Evolutionary conservation across 2,797 vertebrate species (phyloP).

Genomic region (Onychomys torridus): DNA sequence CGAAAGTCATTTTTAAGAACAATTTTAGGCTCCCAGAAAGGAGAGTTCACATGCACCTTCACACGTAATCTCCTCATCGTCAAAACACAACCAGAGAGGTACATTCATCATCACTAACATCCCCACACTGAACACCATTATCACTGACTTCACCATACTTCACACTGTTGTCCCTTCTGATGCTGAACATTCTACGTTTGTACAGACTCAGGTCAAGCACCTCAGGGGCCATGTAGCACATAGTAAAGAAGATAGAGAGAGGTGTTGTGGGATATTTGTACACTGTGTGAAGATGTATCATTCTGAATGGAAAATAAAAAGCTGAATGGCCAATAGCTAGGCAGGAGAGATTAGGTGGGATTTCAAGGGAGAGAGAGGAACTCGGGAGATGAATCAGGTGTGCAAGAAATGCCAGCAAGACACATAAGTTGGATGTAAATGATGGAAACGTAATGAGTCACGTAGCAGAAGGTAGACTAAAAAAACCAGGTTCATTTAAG

Average conservation of each 20-base stretch:
- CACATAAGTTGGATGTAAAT: not conserved
- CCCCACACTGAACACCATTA: not conserved
- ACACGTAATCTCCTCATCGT: not conserved
- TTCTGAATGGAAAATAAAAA: not conserved
- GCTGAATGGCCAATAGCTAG: not conserved
- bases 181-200: not conserved
- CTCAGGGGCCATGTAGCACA: not conserved
- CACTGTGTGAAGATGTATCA: not conserved
- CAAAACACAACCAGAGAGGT: not conserved
- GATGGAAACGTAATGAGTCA: not conserved
- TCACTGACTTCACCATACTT: not conserved
- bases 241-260: not conserved
- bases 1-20: not conserved
- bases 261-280: not conserved
- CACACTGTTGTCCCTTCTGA: not conserved
- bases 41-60: fast-evolving
- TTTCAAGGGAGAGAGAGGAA: not conserved
- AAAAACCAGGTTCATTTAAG: not conserved
- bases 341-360: not conserved
- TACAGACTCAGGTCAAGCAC: not conserved
- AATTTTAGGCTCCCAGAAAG: not conserved
- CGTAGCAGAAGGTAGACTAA: not conserved
- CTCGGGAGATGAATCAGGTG: not conserved
- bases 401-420: not conserved
- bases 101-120: not conserved